phyloP scores from a whole-genome alignment of 2,113 vertebrate species.

The Hippopotamus amphibius region DNA sequence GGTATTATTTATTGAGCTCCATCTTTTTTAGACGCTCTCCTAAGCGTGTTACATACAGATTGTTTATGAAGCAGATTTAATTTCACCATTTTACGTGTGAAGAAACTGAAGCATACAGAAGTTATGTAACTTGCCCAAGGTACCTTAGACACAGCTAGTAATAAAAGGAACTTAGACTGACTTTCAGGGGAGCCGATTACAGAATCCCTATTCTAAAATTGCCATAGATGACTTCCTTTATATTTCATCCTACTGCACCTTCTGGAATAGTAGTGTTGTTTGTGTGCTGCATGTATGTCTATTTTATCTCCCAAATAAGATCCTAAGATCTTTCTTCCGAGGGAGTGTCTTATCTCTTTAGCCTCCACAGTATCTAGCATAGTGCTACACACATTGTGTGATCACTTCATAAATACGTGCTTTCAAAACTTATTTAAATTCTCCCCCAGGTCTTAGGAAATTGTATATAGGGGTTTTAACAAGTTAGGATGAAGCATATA shows the following conservation, averaged over 20 bases:
- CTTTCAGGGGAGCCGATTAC: background rate
- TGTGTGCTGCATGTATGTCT: background rate
- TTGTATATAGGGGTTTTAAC: background rate
- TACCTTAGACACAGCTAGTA: background rate
- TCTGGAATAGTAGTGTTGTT: background rate
- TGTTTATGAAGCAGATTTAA: conserved; percentile 1
- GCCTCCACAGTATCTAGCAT: background rate
- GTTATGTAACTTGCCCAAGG: background rate
- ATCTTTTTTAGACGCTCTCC: background rate
- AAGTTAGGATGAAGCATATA: background rate
- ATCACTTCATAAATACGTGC: background rate
- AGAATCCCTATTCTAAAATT: background rate
- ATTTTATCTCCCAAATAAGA: background rate
- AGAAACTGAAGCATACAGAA: background rate
- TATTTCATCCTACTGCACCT: background rate
- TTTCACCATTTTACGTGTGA: background rate
- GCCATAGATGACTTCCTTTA: background rate
- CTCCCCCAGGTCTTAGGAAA: background rate
- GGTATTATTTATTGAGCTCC: background rate
- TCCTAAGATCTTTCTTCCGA: background rate
- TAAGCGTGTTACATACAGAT: background rate
- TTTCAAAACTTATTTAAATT: background rate
- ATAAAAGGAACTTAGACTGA: background rate
- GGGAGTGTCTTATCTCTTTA: background rate
- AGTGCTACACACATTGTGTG: background rate